Base-by-base conservation (phyloP, 2,113 vertebrate genomes). In the Gorilla gorilla region DNA sequence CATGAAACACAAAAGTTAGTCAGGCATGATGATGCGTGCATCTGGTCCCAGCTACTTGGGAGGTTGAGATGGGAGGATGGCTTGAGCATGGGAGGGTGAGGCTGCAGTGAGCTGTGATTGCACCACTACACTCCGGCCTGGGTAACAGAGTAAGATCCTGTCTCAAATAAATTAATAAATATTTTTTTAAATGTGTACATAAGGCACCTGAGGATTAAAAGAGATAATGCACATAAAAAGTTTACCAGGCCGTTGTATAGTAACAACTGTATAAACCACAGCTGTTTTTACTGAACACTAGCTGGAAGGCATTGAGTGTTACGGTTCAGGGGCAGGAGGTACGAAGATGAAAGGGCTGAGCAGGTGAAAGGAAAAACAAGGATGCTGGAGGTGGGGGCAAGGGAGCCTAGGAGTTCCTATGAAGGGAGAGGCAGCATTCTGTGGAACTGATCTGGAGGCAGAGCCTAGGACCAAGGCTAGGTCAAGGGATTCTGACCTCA, bases 211-310 rank as follows among this genome's bases (percentile, higher is more conserved):
- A 90, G 38, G 35, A 90, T 66, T 68, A 43, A 96, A 55, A 93
- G 68, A 94, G 55, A 87, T 7, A 64, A 95, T 38, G 43, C 9
- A 6, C 64, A 52, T 32, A 82, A 66, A 38, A 86, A n/a, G 83
- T 75, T 93, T 61, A 64, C 75, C 50, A 61, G 90, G 45, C n/a
- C 57, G 78, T 66, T 50, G 43, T 68, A 59, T 35, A 76, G 35
- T 38, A 97, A 64, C 10, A 93, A 57, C 70, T 95, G 43, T 43
- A 73, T 73, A 94, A 97, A 64, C 57, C 81, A 66, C 10, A 89
- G 48, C 50, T 35, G 3, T 66, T 91, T n/a, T 88, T 59, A 68
- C 30, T 17, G 57, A 84, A 88, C 30, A 81, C 57, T 1, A 89
- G 57, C 38, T 59, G 90, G 64, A 68, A 68, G 43, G 61, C 64